Evolutionary conservation across 1,140 invertebrate species (phyloP), one percentile per base, ranked within the genome.

Genomic region (Ips nitidus): DNA sequence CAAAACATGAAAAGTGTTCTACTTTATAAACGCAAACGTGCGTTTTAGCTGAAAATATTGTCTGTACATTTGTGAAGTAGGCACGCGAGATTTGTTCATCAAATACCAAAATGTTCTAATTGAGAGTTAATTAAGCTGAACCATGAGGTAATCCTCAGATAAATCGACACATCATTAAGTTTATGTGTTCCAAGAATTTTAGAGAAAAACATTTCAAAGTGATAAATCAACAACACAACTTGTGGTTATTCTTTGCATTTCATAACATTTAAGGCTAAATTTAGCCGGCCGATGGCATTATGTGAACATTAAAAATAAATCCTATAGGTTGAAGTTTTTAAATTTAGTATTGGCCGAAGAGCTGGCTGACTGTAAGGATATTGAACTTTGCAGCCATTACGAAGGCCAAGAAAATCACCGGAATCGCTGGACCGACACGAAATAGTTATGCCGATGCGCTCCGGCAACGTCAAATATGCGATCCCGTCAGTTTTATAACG

Each of bases 321-420:
- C 3, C 22, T 50, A 6, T 50, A 8, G 45, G 7, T 50, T 50
- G 45, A 22, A 50, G 7, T 50, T 50, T 50, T 50, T 50, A 50
- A 22, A 22, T 22, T 22, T 22, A 22, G 22, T 22, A 22, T 22
- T 22, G 22, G 22, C 22, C 22, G 22, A 22, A 22, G 22, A 22
- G 22, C 22, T 22, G 22, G 22, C 22, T 22, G 22, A 22, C 22
- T 22, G 45, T 38, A 47, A 66, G 64, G 64, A 58, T 66, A 40
- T 66, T 66, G 64, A 66, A 66, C 64, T 66, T 52, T 64, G 41
- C 53, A 52, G 8, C 42, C 61, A 40, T 8, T 43, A 42, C 57
- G 53, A 66, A 58, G 64, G 64, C 64, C 64, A 66, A 66, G 64
- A 58, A 66, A 57, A 55, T 45, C 41, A 69, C 41, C 43, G 40